Base-by-base conservation (phyloP, 2,888 invertebrate species). In the Zootermopsis nevadensis region DNA sequence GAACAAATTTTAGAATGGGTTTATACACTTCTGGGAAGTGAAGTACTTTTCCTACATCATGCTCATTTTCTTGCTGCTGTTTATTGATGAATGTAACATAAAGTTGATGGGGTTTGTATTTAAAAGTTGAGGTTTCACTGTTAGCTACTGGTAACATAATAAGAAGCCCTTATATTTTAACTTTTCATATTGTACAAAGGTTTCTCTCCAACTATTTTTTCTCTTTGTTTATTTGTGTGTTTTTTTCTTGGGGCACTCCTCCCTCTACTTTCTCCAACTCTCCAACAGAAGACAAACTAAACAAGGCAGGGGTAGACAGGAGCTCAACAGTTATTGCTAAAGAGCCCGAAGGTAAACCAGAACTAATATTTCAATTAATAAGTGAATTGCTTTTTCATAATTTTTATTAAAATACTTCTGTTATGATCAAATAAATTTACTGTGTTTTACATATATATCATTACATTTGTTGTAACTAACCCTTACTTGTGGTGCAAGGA, bases 261-360 rank as follows among this genome's bases (percentile, higher is more conserved):
- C 42, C 83, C 79, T 77, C 77, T 82, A 76, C 84, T 83, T 48
- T 81, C 84, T 81, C 77, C 84, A 83, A 82, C 84, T 86, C 85
- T 84, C 84, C 85, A 85, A 86, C 95, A 93, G 96, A 96, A 92
- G 96, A 96, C 92, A 96, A 96, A 92, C 84, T 85, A 84, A 85
- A 84, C 86, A 96, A 96, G 92, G 95, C 95, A 91, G 95, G 95
- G 89, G 97, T 97, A 91, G 97, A 97, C 92, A 94, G 97, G 91
- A 96, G 96, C 91, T 96, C 96, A 91, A 97, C 97, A 89, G 97
- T 97, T 90, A 97, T 97, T 91, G 96, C 96, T 90, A 96, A 97
- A 94, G 97, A 97, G 89, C 95, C 96, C 88, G 97, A 97, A 93
- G 97, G 95, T 92, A 95, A 88, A 87, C 86, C 85, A 76, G 60